phyloP scores from a whole-genome alignment of 2,888 invertebrate genomes.

The Caenorhabditis sp. region DNA sequence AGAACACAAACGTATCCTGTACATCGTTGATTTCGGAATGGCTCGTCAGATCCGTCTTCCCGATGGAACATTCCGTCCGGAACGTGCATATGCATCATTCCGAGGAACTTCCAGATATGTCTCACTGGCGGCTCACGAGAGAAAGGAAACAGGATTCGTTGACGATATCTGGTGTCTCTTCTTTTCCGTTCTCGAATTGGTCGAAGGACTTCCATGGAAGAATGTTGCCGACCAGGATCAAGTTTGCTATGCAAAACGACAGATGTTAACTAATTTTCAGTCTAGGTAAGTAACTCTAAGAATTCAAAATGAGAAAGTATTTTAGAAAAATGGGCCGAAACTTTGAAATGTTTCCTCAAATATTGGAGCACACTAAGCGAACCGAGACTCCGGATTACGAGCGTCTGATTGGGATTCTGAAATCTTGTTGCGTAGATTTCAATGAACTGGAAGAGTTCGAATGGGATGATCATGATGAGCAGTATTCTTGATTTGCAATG shows the following conservation, averaged over 20 bases:
- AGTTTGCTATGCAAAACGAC: conserved; percentile 68
- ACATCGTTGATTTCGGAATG: conserved; percentile 80
- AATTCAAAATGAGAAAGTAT: background rate
- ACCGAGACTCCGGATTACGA: conserved; percentile 66
- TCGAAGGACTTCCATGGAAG: conserved; percentile 80
- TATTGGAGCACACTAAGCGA: conserved; percentile 30
- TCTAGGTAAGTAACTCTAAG: conserved; percentile 35
- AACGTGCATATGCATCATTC: conserved; percentile 79
- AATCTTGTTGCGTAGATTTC: conserved; percentile 48
- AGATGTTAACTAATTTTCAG: conserved; percentile 37
- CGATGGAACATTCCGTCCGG: conserved; percentile 74
- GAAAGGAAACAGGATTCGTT: conserved; percentile 75
- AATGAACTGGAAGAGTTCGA: conserved; percentile 65
- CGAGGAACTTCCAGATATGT: conserved; percentile 81
- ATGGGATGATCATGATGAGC: conserved; percentile 66
- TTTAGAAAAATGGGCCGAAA: conserved; percentile 54
- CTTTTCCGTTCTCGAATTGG: conserved; percentile 77
- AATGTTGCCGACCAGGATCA: conserved; percentile 73
- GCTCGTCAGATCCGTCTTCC: conserved; percentile 67
- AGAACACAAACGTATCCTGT: conserved; percentile 71
- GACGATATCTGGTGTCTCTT: conserved; percentile 79
- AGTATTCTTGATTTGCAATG: conserved; percentile 16
- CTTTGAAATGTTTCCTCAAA: conserved; percentile 52
- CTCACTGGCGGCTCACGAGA: conserved; percentile 78
- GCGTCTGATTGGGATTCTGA: conserved; percentile 55